Conservation (phyloP, 2,113 vertebrate genomes). For the Natator depressus region DNA sequence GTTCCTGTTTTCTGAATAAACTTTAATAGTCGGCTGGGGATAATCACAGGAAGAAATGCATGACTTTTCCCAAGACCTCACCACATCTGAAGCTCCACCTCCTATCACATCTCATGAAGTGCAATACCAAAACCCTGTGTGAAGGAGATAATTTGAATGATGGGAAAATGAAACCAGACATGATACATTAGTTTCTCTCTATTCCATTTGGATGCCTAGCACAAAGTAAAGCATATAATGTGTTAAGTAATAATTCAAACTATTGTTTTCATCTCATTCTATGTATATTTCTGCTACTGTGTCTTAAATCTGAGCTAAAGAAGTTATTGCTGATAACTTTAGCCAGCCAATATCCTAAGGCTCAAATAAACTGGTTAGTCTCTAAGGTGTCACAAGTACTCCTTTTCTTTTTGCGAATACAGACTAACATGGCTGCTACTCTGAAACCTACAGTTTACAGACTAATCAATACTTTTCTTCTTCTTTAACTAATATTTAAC, state of each 20-base stretch:
- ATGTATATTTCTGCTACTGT: conserved; percentile 19
- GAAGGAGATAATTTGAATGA: conserved; percentile 45
- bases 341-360: neutral
- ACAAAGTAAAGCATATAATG: neutral
- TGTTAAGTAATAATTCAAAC: conserved; percentile 1
- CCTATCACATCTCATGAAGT: conserved; percentile 33
- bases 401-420: too few relatives aligned
- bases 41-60: conserved; percentile 46
- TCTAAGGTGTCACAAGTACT: too few relatives aligned
- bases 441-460: neutral
- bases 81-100: conserved; percentile 34
- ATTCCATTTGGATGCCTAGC: neutral
- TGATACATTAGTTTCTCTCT: neutral
- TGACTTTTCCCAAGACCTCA: conserved; percentile 55
- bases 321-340: neutral
- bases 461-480: neutral
- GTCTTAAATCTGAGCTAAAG: neutral
- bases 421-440: too few relatives aligned
- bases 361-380: too few relatives aligned
- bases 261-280: neutral
- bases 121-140: conserved; percentile 28
- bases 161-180: conserved; percentile 30
- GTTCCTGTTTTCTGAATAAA: conserved; percentile 58
- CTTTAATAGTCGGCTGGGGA: conserved; percentile 25
- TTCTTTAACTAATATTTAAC: neutral